A percentile compares a stretch with the other conserved stretches of the same genome.
phyloP scores from a whole-genome alignment of 2,113 vertebrate species.

The Aldabrachelys gigantea region DNA sequence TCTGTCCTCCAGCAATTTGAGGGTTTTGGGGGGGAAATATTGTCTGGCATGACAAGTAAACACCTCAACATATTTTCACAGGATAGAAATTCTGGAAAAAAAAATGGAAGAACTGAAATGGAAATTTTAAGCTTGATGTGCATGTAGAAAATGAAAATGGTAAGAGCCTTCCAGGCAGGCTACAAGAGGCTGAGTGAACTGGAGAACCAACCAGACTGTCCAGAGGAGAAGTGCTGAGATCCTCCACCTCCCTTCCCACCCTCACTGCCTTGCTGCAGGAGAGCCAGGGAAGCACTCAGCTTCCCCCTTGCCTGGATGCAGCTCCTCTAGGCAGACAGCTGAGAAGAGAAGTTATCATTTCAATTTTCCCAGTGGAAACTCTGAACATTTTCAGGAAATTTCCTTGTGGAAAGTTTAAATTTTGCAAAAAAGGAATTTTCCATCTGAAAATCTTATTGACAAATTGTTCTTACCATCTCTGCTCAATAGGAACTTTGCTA shows the following conservation, averaged over 20 bases:
- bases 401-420: neutral
- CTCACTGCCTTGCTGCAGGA: neutral
- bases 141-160: neutral
- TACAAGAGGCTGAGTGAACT: neutral
- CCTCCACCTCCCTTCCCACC: neutral
- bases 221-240: neutral
- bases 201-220: neutral
- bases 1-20: neutral
- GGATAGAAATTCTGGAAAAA: neutral
- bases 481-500: neutral
- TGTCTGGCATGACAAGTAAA: neutral
- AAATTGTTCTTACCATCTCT: neutral
- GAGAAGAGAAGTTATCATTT: neutral
- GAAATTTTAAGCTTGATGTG: neutral
- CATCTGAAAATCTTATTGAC: neutral
- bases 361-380: neutral
- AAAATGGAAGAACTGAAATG: neutral
- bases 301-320: neutral
- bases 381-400: neutral
- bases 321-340: neutral
- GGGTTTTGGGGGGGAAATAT: fast-evolving
- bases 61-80: neutral
- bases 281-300: neutral
- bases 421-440: neutral
- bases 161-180: neutral